These are phyloP conservation scores for Pomacea canaliculata DNA, from an alignment of 2,888 invertebrate genomes.

Conservation along the genomic window DNA sequence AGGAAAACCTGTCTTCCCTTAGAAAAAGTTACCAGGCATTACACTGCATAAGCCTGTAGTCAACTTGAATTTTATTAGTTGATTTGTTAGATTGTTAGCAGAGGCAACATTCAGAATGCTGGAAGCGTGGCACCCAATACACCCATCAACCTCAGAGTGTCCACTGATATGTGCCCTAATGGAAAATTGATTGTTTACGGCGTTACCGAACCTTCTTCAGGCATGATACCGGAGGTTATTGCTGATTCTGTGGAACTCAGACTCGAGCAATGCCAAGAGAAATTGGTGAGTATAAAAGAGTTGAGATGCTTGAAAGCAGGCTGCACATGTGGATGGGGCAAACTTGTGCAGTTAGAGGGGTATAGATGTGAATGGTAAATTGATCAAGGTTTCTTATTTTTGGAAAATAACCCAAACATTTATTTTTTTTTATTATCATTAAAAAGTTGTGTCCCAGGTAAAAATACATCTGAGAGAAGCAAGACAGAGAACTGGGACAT, in stretches of 20 bases:
- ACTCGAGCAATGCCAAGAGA: conserved; percentile 13
- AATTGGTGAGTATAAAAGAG: conserved; percentile 4
- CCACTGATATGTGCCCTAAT: conserved; percentile 18
- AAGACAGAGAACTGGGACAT: conserved; percentile 1
- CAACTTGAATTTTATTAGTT: neutral
- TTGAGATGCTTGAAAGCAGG: neutral
- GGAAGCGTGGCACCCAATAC: neutral
- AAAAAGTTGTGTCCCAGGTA: neutral
- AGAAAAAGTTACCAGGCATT: no score
- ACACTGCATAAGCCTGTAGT: no score
- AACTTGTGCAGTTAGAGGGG: neutral
- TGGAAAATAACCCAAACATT: no score
- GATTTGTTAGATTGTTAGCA: conserved; percentile 6
- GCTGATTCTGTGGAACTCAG: conserved; percentile 13
- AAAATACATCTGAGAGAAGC: neutral
- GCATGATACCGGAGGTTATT: conserved; percentile 3
- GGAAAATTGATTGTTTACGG: conserved; percentile 14
- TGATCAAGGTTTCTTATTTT: no score
- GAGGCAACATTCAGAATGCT: conserved; percentile 3
- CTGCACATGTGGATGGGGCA: neutral
- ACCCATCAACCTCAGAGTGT: neutral
- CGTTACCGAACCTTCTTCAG: neutral
- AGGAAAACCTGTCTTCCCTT: no score
- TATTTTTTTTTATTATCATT: no score
- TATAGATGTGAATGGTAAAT: no score